Evolutionary conservation across 35 echinoderm and acorn worm genomes (phyloP), one percentile per base, ranked within the genome.

Genomic region (Acanthaster planci): DNA sequence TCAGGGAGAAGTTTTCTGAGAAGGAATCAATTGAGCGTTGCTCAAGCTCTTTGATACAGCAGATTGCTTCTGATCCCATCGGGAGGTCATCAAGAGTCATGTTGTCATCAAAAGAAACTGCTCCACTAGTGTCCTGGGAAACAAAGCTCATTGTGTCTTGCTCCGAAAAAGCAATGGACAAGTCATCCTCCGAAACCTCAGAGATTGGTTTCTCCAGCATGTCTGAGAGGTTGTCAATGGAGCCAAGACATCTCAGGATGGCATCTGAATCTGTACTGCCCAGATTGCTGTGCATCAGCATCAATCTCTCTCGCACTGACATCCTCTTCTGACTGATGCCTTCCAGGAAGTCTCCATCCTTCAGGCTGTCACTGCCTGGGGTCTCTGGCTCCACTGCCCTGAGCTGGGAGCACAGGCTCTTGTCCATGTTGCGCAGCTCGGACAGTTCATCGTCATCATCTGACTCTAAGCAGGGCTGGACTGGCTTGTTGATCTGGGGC

Each of bases 11-110:
- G 37, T 97, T 97, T 78, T 97, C 94, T 40, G 94, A 97, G 77
- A 87, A 93, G 42, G 91, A 87, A 84, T 97, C 94, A 52, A 97
- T 78, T 26, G 94, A 97, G 52, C 88, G 87, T 37, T 89, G 77
- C 21, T 87, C 94, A 31, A 97, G 53, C 60, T 92, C 87, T 19
- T 89, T 84, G 37, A 97, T 75, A 77, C 94, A 97, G 56, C 90
- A 90, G 35, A 92, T 82, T 39, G 94, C 94, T 84, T 97, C 94
- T 40, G 91, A 93, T 40, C 94, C 94, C 64, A 97, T 82, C 30
- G 94, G 94, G 78, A 97, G 89, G 51, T 97, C 94, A 90, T 97
- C 94, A 36, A 97, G 58, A 27, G 94, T 93, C 53, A 97, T 79
- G 18, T 81, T 89, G 27, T 85, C 92, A 67, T 86, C 77, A 23